Base-by-base conservation (phyloP, 37 sponge, comb jelly and placozoan species). In the Bolinopsis microptera region DNA sequence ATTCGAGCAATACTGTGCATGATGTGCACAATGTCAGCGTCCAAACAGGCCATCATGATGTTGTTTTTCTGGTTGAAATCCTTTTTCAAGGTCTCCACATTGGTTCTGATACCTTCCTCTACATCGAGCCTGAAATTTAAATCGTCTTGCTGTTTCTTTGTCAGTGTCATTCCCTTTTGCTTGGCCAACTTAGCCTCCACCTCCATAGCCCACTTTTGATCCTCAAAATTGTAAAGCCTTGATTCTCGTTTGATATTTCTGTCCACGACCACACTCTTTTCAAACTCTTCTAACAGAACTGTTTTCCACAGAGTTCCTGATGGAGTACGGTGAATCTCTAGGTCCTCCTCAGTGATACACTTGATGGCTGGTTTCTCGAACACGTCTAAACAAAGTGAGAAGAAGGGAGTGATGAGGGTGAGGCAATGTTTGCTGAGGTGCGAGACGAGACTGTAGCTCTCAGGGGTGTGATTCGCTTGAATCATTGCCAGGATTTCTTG, bases 181-280 rank as follows among this genome's bases (percentile, higher is more conserved):
- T 35, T 34, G 35, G 32, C 31, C 70, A 68, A 72, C 75, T 90
- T 93, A 30, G 75, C 94, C 39, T 92, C 94, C 93, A 97, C 92
- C 86, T 99, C 95, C 23, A 37, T 69, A 68, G 97, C 99, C 99
- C 97, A 97, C 36, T 95, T 95, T 93, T 99, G 98, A 69, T 99
- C 99, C 80, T 96, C 97, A 76, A 74, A 94, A 68, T 95, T 93
- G 93, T 99, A 99, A 25, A 93, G 32, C 82, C 95, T 96, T 0
- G 95, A 94, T 90, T 97, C 96, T 39, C 95, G 72, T 83, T 95
- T 95, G 69, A 97, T 69, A 93, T 97, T 99, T 68, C 69, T 93
- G 48, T 86, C 90, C 9, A 86, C 41, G 30, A 86, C 90, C n/a
- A 86, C 41, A 41, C 90, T 86, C 67, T 86, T 86, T 30, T 86